phyloP scores from a whole-genome alignment of 2,113 vertebrate species.

The Mola mola region DNA sequence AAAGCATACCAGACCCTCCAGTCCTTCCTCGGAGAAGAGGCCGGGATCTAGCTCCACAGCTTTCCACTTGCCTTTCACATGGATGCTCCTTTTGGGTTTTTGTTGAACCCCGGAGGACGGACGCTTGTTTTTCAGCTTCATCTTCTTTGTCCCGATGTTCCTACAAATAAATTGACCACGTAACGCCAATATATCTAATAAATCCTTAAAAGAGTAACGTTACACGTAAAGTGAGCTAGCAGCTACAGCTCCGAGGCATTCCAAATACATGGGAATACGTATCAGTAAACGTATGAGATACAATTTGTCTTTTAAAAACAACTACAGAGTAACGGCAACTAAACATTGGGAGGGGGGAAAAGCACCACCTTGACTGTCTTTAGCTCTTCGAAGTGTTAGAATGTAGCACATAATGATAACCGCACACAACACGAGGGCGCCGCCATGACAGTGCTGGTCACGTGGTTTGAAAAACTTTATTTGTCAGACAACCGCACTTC shows the following conservation, averaged over 20 bases:
- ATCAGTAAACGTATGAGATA: no score
- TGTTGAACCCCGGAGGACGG: constrained; percentile 14
- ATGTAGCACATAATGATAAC: neutral
- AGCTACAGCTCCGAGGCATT: neutral
- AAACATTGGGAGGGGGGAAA: fast-evolving
- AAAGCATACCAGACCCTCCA: constrained; percentile 89
- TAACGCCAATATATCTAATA: neutral
- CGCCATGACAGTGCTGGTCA: constrained; percentile 76
- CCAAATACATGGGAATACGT: neutral
- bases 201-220: neutral
- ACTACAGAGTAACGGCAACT: neutral
- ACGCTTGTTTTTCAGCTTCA: constrained; percentile 54
- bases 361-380: neutral
- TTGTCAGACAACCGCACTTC: neutral
- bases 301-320: neutral
- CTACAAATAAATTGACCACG: neutral
- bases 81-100: constrained; percentile 79
- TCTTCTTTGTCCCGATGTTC: constrained; percentile 84
- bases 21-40: constrained; percentile 87
- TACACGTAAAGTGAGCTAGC: neutral
- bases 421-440: constrained; percentile 68
- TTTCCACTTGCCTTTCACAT: constrained; percentile 89
- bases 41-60: constrained; percentile 86
- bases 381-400: neutral
- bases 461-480: constrained; percentile 70